phyloP scores from a whole-genome alignment of 2,888 invertebrate species.

The Catocala fraxini region DNA sequence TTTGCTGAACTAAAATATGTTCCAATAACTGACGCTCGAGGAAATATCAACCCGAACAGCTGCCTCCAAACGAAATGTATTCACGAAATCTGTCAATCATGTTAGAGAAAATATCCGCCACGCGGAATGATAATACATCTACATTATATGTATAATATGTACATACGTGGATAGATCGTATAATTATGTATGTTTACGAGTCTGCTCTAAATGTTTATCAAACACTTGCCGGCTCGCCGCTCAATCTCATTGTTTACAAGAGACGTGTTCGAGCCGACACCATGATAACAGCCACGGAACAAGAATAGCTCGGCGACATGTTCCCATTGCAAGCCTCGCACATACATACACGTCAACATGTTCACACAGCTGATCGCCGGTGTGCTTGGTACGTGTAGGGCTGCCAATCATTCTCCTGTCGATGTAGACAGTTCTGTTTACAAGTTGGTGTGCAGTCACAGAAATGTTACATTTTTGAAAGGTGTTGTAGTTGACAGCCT shows the following conservation, averaged over 20 bases:
- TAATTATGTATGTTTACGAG: slow-evolving; percentile 8
- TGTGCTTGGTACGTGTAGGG: slow-evolving; percentile 1
- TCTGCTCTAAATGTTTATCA: slow-evolving; percentile 34
- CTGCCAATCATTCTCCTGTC: neutral
- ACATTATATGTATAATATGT: too few species aligned
- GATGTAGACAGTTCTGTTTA: too few species aligned
- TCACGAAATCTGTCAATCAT: too few species aligned
- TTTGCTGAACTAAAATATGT: too few species aligned
- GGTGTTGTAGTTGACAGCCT: neutral
- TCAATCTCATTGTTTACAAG: slow-evolving; percentile 10
- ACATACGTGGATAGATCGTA: too few species aligned
- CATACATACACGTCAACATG: neutral
- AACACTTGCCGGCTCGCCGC: slow-evolving; percentile 20
- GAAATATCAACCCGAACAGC: too few species aligned
- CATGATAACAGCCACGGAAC: slow-evolving; percentile 7
- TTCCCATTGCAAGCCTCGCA: neutral
- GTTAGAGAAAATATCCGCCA: too few species aligned
- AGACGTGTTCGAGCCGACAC: slow-evolving; percentile 2
- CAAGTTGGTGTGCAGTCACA: too few species aligned
- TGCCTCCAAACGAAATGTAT: too few species aligned
- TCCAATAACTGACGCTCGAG: too few species aligned
- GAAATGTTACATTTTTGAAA: too few species aligned
- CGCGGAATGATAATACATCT: too few species aligned
- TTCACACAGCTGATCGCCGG: slow-evolving; percentile 1
- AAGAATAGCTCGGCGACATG: slow-evolving; percentile 9